Base-by-base conservation (phyloP, 2,797 vertebrate genomes). In the Anisognathus igniventris region DNA sequence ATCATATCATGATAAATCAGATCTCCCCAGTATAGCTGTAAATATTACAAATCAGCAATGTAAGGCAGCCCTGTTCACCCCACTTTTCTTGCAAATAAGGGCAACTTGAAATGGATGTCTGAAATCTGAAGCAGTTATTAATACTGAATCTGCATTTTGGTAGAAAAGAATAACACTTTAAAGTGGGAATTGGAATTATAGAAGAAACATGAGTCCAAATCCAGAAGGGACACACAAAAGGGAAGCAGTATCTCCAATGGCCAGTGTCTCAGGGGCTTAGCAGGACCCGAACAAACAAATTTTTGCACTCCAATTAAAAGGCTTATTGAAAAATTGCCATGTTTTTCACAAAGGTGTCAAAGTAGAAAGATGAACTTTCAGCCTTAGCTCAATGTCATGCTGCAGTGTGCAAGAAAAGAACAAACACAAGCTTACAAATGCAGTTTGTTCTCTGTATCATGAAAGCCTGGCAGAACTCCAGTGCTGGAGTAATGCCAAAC, bases 331-430 rank as follows among this genome's bases (percentile, higher is more conserved):
- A 88, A 91, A 30, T 57, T 3, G 2, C 39, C 7, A 0, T 83
- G 44, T 57, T 92, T 90, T 86, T 84, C 79, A 86, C 58, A 51
- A 77, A 78, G 75, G 61, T 60, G 58, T 90, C 82, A 71, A 77
- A 90, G 86, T 23, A 95, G 83, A 81, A 93, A 88, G 20, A 87
- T 71, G 86, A 94, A 84, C 70, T 83, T 75, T 77, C 68, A 88
- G 76, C 54, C 83, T 86, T 71, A 80, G 67, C 65, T 74, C 77
- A 92, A 94, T 33, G 76, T 78, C 92, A 61, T 6, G 54, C 75
- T 86, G 90, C 79, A 71, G 61, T 4, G 11, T 60, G 7, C 40
- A 73, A 73, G 79, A 67, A 45, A 56, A 94, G 92, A 86, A 88
- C 86, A 93, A 95, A 89, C 78, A 92, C 56, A 62, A 66, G 31